Base-by-base conservation (phyloP, 2,888 invertebrate species). In the Hermodice carunculata region DNA sequence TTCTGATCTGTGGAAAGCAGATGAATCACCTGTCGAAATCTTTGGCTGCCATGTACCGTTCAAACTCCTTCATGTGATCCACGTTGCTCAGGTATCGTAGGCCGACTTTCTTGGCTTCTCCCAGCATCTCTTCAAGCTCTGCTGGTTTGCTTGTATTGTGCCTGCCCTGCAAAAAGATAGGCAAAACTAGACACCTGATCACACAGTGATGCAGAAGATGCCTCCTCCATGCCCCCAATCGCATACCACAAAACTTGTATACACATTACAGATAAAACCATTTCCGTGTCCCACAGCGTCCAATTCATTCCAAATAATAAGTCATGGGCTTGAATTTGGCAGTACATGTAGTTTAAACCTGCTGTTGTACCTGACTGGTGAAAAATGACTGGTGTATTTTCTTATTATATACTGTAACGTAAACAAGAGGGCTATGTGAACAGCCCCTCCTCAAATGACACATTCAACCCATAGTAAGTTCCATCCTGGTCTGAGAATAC, bases 51-150 rank as follows among this genome's bases (percentile, higher is more conserved):
- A 60, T 61, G 29, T 70, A 61, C 43, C 31, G 58, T 32, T 59
- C 51, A 46, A 75, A 71, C 43, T 73, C 69, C n/a, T 67, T 61
- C 22, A 54, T 31, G 8, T 75, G 67, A 8, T 64, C 31, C 14
- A 56, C 34, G 57, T 70, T 61, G 28, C 56, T 11, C 1, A 76
- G 42, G 44, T 71, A 61, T 22, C 66, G 67, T 31, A 56, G 56
- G 8, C 67, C 75, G n/a, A 46, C 26, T 4, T 42, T 26, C 11
- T 51, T 53, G 4, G 76, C 72, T 32, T 66, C 53, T 52, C 54
- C 49, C 2, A 78, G 68, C 66, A 79, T 54, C 26, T 76, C 74
- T 31, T 78, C 77, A 2, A 77, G 60, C 19, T 68, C 61, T 53
- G 71, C 70, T 14, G 69, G 54, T 43, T 67, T 62, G 37, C 66